A percentile compares a stretch with the other conserved stretches of the same genome.
phyloP scores from a whole-genome alignment of 2,888 invertebrate genomes.

The Pristionchus mayeri region DNA sequence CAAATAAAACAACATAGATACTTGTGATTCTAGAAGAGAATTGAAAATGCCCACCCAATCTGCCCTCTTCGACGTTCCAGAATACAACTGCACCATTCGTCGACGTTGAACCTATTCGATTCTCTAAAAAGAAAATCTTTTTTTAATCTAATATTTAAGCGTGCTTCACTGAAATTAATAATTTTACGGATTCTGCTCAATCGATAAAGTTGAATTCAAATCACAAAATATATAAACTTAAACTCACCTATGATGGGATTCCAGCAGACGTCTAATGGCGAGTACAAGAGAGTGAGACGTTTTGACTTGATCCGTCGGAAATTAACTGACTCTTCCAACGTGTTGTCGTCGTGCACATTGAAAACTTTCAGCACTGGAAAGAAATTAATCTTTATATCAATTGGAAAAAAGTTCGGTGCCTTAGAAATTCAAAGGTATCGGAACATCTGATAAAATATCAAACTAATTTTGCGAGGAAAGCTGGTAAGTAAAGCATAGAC shows the following conservation, averaged over 20 bases:
- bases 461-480: no score
- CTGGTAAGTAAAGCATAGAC: no score
- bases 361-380: conserved; percentile 60
- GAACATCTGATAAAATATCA: no score
- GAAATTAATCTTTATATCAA: not conserved
- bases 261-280: conserved; percentile 61
- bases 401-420: no score
- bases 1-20: not conserved
- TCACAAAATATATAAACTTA: no score
- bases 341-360: conserved; percentile 49
- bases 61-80: conserved; percentile 54
- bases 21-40: not conserved
- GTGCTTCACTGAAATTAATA: no score
- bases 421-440: no score
- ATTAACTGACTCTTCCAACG: conserved; percentile 52
- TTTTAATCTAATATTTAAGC: no score
- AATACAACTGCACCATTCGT: conserved; percentile 62
- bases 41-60: conserved; percentile 38
- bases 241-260: conserved; percentile 56
- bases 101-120: conserved; percentile 62
- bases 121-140: conserved; percentile 52
- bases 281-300: conserved; percentile 57
- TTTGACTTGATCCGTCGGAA: conserved; percentile 54
- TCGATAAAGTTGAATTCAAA: no score
- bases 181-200: no score